phyloP scores from a whole-genome alignment of 2,888 invertebrate species.

The Drosophila crucigera region DNA sequence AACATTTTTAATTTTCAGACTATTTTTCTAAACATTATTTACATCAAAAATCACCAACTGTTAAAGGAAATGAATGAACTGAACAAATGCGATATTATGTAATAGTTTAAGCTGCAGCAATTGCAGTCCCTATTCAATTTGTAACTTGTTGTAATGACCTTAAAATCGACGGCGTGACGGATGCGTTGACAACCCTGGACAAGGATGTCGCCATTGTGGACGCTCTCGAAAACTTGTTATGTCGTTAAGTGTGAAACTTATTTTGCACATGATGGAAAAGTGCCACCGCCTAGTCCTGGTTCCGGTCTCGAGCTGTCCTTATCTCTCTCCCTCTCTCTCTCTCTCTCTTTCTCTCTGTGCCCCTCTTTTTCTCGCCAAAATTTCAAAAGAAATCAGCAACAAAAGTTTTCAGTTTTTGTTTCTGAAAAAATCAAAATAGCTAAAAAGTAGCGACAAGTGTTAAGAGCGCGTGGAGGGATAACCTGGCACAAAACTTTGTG shows the following conservation, averaged over 20 bases:
- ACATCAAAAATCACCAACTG: neutral
- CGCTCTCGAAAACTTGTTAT: constrained; percentile 74
- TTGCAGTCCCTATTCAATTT: constrained; percentile 17
- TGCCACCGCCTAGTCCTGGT: constrained; percentile 18
- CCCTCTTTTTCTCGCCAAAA: constrained; percentile 44
- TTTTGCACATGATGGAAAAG: constrained; percentile 77
- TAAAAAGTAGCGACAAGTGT: constrained; percentile 81
- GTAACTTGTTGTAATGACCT: constrained; percentile 65
- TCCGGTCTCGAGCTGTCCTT: constrained; percentile 1
- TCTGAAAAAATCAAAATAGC: constrained; percentile 79
- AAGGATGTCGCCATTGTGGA: constrained; percentile 38
- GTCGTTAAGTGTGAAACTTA: constrained; percentile 81
- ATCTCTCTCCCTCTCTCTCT: neutral
- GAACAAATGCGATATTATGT: neutral
- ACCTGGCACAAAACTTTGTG: constrained; percentile 57
- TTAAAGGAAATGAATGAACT: neutral
- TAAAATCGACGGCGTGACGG: constrained; percentile 46
- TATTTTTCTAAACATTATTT: neutral
- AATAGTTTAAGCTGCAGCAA: constrained; percentile 6
- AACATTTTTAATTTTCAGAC: neutral
- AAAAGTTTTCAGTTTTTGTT: constrained; percentile 76
- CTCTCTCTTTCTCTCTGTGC: neutral
- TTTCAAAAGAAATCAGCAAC: constrained; percentile 81
- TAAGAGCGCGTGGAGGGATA: constrained; percentile 33
- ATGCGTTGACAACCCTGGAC: constrained; percentile 66